Base-by-base conservation (phyloP, 2,888 invertebrate genomes). In the Polylopha cassiicola region DNA sequence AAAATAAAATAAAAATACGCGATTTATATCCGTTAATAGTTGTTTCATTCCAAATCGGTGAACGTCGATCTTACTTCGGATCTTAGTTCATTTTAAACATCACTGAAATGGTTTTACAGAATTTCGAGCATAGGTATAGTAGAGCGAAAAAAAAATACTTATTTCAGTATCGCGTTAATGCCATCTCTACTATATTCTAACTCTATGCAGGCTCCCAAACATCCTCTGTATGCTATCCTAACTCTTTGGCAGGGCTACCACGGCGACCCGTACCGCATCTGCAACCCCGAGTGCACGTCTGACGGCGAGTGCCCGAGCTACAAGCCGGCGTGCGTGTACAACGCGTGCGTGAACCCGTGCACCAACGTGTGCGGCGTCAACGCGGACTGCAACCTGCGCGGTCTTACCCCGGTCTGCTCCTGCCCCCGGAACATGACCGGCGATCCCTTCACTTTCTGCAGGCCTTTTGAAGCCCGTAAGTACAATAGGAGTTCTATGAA, bases 351-450 rank as follows among this genome's bases (percentile, higher is more conserved):
- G 38, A 91, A 95, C 70, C 95, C 95, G 0, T 95, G 95, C 69
- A 90, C 90, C 9, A 92, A 92, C 30, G 91, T 91, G 3, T 95
- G 95, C 58, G 95, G 94, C 23, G 80, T 89, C 8, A 89, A 90
- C 47, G 95, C 95, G 2, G 91, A 95, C 57, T 95, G 95, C 71
- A 88, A 90, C 58, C 87, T 95, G 22, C 87, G 92, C 26, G 93
- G 91, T 2, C 86, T 93, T 33, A 94, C 93, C 3, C 94, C 95
- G 0, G 89, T 95, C 8, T 95, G 95, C 73, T 93, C 93, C 39
- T 95, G 95, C 69, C 95, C 95, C 1, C 90, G 88, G 61, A 92
- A 94, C 60, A 94, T 93, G 92, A 95, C 95, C 13, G 95, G 95
- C 1, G 91, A 95, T 86, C 95, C 95, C 2, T 95, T 95, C 74